Base-by-base conservation (phyloP, 2,113 vertebrate species). In the Percina caprodes region DNA sequence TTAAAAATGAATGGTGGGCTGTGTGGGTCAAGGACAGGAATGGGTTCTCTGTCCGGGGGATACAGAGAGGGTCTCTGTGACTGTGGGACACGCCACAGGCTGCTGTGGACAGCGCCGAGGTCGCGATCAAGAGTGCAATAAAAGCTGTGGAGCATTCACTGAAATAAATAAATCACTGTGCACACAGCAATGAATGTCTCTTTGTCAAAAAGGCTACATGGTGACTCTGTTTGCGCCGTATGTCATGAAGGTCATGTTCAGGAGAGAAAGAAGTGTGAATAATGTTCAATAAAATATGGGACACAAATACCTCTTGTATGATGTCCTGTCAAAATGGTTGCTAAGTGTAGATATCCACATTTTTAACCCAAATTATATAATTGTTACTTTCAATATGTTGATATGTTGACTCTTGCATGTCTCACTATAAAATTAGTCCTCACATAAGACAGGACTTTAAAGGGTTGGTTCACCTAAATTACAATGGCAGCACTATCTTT, bases 1-100 rank as follows among this genome's bases (percentile, higher is more conserved):
- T 94, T 90, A 89, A 92, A 92, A 90, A 88, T 93, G 85, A 94
- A 94, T 93, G 81, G 81, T 76, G 83, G 73, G 69, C 82, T 92
- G 86, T 93, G 84, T 80, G 82, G 92, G 91, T 92, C 92, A 93
- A 85, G 89, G 89, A 67, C 85, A 83, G 86, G 63, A 90, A 84
- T 65, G 73, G 79, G 76, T 75, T 88, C 86, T 92, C 77, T 89
- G 88, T 91, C 80, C 35, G 4, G 42, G 78, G 49, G 73, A 86
- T 45, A 92, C 86, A 92, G 79, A 90, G 88, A 51, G 74, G 69
- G 70, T 83, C 83, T 90, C 82, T 92, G 90, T 91, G 84, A 51
- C 51, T 68, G 33, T 54, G 76, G 77, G 77, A 77, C 68, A 35
- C 19, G 24, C 42, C 65, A 70, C 55, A 59, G 60, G 59, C 69